Evolutionary conservation across 1,140 invertebrate genomes (phyloP).

Genomic region (Pseudomyrmex dendroicus): DNA sequence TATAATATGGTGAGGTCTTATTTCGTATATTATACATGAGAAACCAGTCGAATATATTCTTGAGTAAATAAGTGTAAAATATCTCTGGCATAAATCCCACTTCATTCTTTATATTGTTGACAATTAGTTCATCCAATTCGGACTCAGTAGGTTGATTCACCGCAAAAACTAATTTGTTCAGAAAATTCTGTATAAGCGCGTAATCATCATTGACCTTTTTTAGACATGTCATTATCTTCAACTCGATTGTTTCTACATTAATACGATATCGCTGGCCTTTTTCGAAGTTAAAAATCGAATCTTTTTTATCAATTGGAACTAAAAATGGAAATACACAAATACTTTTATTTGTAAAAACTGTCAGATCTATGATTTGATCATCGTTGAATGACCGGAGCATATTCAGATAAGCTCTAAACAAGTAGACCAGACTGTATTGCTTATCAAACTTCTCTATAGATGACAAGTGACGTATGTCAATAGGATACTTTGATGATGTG

Average conservation of each 20-base stretch:
- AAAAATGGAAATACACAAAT: neutral
- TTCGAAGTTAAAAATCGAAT: constrained; percentile 7
- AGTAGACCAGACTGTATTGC: constrained; percentile 25
- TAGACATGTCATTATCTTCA: no score
- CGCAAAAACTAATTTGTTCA: constrained; percentile 31
- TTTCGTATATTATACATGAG: neutral
- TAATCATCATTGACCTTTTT: neutral
- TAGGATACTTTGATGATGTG: neutral
- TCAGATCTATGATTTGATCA: constrained; percentile 19
- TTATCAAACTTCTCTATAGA: neutral
- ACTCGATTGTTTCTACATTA: no score
- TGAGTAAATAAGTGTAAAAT: constrained; percentile 2
- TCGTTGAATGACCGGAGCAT: neutral
- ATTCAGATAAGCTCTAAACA: neutral
- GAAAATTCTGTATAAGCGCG: neutral
- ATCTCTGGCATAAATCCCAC: neutral
- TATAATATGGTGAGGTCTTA: constrained; percentile 25
- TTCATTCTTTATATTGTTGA: neutral
- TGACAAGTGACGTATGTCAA: neutral
- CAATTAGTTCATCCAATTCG: neutral
- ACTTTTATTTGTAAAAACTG: constrained; percentile 8
- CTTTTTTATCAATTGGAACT: neutral
- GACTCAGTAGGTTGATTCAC: constrained; percentile 4
- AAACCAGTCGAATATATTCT: constrained; percentile 23
- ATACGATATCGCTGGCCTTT: constrained; percentile 19